Percentiles rank a stretch among this genome's conserved stretches.
Evolutionary conservation across 2,888 invertebrate genomes (phyloP).

Genomic region (Hoplodrina ambigua): DNA sequence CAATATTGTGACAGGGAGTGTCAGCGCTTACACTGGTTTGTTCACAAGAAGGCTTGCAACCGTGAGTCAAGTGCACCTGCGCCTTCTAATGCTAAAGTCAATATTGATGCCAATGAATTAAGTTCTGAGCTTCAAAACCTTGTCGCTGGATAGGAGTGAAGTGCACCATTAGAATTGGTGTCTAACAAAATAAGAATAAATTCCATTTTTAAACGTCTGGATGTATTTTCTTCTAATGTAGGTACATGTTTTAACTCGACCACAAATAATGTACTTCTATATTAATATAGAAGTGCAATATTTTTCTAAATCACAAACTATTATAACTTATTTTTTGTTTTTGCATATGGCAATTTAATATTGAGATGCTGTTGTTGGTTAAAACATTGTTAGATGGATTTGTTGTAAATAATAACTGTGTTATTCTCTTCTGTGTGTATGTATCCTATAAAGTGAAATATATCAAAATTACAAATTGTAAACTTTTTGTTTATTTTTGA

Average conservation of each 20-base stretch:
- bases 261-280: constrained; percentile 46
- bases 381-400: constrained; percentile 53
- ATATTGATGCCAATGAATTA: constrained; percentile 86
- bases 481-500: constrained; percentile 19
- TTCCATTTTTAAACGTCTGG: constrained; percentile 58
- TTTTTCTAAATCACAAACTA: constrained; percentile 62
- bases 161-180: constrained; percentile 16
- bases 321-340: constrained; percentile 28
- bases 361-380: constrained; percentile 46
- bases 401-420: constrained; percentile 64
- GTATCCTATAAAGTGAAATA: constrained; percentile 58
- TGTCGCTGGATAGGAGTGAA: constrained; percentile 77
- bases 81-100: constrained; percentile 70
- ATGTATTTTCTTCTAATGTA: constrained; percentile 65
- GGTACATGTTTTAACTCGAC: constrained; percentile 51
- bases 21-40: constrained; percentile 97
- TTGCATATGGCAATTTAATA: constrained; percentile 40
- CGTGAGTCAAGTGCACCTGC: constrained; percentile 89
- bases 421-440: constrained; percentile 57
- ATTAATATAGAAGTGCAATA: constrained; percentile 47
- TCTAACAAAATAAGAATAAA: constrained; percentile 53
- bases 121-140: constrained; percentile 89
- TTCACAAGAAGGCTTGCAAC: constrained; percentile 96
- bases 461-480: constrained; percentile 60
- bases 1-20: constrained; percentile 98